phyloP scores from a whole-genome alignment of 1,140 invertebrate species.

The Triops cancriformis region DNA sequence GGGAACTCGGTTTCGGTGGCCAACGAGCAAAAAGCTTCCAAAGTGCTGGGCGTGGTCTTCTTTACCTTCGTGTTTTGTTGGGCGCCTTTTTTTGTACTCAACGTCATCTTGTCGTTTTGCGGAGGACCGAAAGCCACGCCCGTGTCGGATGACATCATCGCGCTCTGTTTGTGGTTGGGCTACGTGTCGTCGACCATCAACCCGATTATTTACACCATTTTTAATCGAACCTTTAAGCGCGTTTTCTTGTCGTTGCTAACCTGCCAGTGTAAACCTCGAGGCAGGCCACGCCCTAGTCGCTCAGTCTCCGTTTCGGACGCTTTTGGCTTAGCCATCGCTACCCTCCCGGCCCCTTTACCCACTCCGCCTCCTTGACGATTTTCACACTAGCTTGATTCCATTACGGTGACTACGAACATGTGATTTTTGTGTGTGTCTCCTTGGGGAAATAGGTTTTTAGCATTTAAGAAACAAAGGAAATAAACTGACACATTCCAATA shows the following conservation, averaged over 20 bases:
- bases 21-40: slow-evolving; percentile 73
- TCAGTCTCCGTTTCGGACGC: background rate
- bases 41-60: slow-evolving; percentile 39
- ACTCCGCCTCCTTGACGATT: background rate
- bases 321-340: background rate
- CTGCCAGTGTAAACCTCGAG: slow-evolving; percentile 20
- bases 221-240: slow-evolving; percentile 35
- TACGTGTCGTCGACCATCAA: slow-evolving; percentile 37
- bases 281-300: background rate
- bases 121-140: slow-evolving; percentile 25
- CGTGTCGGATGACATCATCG: slow-evolving; percentile 31
- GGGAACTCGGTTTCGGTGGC: slow-evolving; percentile 63
- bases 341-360: background rate
- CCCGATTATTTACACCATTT: slow-evolving; percentile 37
- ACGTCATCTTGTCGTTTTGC: slow-evolving; percentile 34
- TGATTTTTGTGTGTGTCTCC: no score
- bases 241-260: slow-evolving; percentile 31
- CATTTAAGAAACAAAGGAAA: no score
- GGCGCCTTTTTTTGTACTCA: slow-evolving; percentile 36
- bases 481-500: no score
- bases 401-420: background rate
- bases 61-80: slow-evolving; percentile 36
- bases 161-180: slow-evolving; percentile 35
- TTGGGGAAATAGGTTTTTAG: no score
- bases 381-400: background rate